phyloP scores from a whole-genome alignment of 2,113 vertebrate genomes.

The Colistium nudipinnis region DNA sequence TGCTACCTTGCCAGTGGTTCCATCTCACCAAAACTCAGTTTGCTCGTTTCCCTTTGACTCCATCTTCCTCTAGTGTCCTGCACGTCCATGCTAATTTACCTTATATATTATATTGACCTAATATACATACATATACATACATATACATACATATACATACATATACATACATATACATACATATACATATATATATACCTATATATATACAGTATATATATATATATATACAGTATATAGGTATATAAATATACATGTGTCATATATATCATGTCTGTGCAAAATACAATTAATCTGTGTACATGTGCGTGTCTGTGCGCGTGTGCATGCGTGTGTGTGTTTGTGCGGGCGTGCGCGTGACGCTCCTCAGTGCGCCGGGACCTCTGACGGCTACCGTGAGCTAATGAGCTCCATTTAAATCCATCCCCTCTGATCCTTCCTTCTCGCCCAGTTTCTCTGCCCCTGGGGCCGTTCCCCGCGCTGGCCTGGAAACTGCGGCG shows the following conservation, averaged over 20 bases:
- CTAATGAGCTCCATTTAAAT: slow-evolving; percentile 81
- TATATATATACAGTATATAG: too few relatives aligned
- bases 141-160: too few relatives aligned
- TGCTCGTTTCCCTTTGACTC: slow-evolving; percentile 2
- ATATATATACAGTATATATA: too few relatives aligned
- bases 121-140: too few relatives aligned
- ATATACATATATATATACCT: too few relatives aligned
- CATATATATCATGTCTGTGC: too few relatives aligned
- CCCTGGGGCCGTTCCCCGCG: slow-evolving; percentile 65
- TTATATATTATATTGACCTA: slow-evolving; percentile 1
- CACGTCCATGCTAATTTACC: neutral
- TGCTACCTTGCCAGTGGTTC: slow-evolving; percentile 58
- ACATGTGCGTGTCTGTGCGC: slow-evolving; percentile 17
- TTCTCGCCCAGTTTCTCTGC: slow-evolving; percentile 76
- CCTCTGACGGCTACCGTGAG: slow-evolving; percentile 66
- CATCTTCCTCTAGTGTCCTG: slow-evolving; percentile 1
- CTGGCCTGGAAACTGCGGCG: slow-evolving; percentile 74
- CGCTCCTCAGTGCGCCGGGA: slow-evolving; percentile 66
- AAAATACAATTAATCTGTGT: slow-evolving; percentile 20
- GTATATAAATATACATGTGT: too few relatives aligned
- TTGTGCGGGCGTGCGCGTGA: slow-evolving; percentile 34
- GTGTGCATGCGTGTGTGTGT: slow-evolving; percentile 20
- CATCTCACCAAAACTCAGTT: too few relatives aligned
- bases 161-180: too few relatives aligned
- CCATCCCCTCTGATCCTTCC: slow-evolving; percentile 73